A percentile compares a stretch with the other conserved stretches of the same genome.
phyloP scores from a whole-genome alignment of 2,888 invertebrate genomes.

The Chesias legatella region DNA sequence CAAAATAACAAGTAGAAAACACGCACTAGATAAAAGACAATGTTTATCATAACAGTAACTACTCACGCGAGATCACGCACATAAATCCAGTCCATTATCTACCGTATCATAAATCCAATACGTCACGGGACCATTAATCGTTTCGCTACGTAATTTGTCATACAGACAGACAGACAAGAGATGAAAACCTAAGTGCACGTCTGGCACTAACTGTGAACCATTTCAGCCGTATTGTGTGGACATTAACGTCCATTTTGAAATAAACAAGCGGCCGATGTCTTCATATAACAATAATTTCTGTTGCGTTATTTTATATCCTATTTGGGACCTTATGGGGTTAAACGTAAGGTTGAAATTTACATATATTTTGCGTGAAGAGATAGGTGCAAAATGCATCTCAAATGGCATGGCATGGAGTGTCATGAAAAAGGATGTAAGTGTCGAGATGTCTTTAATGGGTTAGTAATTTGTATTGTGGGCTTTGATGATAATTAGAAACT shows the following conservation, averaged over 20 bases:
- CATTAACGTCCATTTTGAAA: slow-evolving; percentile 18
- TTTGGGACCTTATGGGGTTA: slow-evolving; percentile 5
- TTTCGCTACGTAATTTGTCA: slow-evolving; percentile 62
- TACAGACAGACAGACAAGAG: slow-evolving; percentile 55
- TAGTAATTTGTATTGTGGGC: neutral
- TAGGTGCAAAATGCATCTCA: slow-evolving; percentile 31
- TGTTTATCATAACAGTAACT: too few species aligned
- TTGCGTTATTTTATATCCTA: neutral
- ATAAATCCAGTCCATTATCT: slow-evolving; percentile 51
- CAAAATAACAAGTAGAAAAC: too few species aligned
- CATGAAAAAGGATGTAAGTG: slow-evolving; percentile 15
- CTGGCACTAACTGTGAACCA: slow-evolving; percentile 22
- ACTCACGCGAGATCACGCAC: slow-evolving; percentile 13
- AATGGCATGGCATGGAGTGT: slow-evolving; percentile 28
- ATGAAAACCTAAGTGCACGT: slow-evolving; percentile 30
- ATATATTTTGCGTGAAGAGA: slow-evolving; percentile 1
- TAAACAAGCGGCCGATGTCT: slow-evolving; percentile 8
- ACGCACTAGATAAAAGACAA: too few species aligned
- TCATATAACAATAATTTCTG: neutral
- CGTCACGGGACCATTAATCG: slow-evolving; percentile 63
- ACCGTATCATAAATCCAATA: slow-evolving; percentile 54
- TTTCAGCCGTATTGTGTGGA: slow-evolving; percentile 23
- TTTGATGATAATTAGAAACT: too few species aligned
- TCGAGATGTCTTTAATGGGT: slow-evolving; percentile 4
- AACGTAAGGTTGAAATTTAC: slow-evolving; percentile 4